Evolutionary conservation across 2,797 vertebrate species (phyloP).

Genomic region (Heteromormyrus szaboi): DNA sequence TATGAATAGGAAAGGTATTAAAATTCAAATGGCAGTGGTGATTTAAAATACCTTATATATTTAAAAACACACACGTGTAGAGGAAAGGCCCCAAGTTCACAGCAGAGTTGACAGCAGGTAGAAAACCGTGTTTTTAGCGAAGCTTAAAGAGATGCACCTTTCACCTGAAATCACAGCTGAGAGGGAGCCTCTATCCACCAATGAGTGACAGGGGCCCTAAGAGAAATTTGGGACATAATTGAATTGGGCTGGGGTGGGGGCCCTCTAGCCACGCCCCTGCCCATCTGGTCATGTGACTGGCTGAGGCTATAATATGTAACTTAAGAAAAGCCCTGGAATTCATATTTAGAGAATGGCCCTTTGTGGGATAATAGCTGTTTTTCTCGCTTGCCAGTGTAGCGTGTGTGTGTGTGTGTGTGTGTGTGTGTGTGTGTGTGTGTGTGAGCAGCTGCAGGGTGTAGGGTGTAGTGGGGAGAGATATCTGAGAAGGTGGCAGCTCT

Average conservation of each 20-base stretch:
- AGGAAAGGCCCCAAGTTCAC: slow-evolving; percentile 49
- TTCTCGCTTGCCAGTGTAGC: background rate
- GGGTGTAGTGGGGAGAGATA: background rate
- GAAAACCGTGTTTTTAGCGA: slow-evolving; percentile 47
- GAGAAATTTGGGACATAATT: background rate
- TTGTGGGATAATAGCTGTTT: background rate
- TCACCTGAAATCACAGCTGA: slow-evolving; percentile 67
- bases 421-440: background rate
- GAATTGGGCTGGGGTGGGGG: background rate
- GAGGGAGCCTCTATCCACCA: slow-evolving; percentile 27
- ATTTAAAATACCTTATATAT: slow-evolving; percentile 45
- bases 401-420: background rate
- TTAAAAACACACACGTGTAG: slow-evolving; percentile 25
- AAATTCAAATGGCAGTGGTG: slow-evolving; percentile 74
- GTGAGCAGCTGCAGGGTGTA: background rate
- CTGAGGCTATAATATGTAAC: background rate
- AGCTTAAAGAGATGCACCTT: slow-evolving; percentile 65
- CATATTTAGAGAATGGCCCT: background rate
- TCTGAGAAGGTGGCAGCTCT: background rate
- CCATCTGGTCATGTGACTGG: background rate
- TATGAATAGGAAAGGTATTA: slow-evolving; percentile 64
- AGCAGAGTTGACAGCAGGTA: slow-evolving; percentile 37
- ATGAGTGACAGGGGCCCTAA: background rate
- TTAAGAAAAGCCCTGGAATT: background rate
- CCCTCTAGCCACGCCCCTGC: background rate